phyloP scores from a whole-genome alignment of 2,797 vertebrate species.

The Lemur catta region DNA sequence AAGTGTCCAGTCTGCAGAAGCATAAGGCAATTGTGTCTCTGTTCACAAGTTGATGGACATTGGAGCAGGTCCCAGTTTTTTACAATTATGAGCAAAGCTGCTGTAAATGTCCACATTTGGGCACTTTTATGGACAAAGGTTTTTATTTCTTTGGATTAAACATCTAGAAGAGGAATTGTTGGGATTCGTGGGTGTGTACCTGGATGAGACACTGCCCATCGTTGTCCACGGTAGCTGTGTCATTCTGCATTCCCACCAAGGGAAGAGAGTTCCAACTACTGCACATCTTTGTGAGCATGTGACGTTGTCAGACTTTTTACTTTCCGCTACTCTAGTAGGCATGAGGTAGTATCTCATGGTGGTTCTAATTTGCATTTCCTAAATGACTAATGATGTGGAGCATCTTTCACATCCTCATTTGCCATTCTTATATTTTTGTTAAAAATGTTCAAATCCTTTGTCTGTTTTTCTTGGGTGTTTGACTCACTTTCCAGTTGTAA shows the following conservation, averaged over 20 bases:
- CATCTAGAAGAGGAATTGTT: background rate
- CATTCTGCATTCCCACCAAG: background rate
- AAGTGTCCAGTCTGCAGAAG: background rate
- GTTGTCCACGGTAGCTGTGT: background rate
- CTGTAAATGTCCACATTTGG: background rate
- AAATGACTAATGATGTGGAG: background rate
- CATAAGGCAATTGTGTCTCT: background rate
- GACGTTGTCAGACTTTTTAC: background rate
- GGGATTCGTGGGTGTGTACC: background rate
- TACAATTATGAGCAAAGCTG: background rate
- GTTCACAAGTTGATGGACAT: background rate
- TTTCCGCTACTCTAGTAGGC: background rate
- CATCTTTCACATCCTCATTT: background rate
- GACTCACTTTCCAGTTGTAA: background rate
- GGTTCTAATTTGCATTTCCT: background rate
- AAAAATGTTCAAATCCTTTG: background rate
- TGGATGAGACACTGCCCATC: background rate
- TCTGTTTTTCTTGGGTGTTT: background rate
- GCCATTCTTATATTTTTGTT: background rate
- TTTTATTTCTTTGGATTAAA: background rate
- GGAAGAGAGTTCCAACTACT: background rate
- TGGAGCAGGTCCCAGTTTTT: background rate
- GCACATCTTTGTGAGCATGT: background rate
- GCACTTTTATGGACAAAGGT: background rate
- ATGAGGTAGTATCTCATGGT: background rate